Evolutionary conservation across 2,888 invertebrate genomes (phyloP).

Genomic region (Laothoe populi): DNA sequence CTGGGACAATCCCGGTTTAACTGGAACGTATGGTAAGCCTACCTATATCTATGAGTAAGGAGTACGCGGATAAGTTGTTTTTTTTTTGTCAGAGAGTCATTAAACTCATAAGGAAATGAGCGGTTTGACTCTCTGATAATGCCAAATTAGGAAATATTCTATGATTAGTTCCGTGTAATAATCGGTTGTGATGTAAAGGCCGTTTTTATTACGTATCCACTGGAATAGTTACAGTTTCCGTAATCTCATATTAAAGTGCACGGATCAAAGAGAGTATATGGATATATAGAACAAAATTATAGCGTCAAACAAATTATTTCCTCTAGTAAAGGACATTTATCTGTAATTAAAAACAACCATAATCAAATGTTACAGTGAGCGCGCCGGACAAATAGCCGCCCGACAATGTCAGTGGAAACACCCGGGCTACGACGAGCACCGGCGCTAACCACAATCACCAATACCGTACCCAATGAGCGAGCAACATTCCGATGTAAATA

Average conservation of each 20-base stretch:
- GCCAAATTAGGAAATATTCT: background rate
- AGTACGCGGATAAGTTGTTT: background rate
- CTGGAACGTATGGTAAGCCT: too few species aligned
- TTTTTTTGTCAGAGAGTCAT: background rate
- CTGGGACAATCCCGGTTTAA: too few species aligned
- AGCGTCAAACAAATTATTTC: background rate
- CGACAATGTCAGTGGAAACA: conserved; percentile 2
- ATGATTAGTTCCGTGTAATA: background rate
- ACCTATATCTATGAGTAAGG: too few species aligned
- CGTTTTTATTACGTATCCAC: background rate
- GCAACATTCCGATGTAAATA: background rate
- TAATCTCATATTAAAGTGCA: background rate
- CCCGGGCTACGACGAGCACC: background rate
- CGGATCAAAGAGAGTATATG: too few species aligned
- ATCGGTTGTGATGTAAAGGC: background rate
- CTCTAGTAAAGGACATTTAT: background rate
- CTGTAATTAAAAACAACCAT: background rate
- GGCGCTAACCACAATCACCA: background rate
- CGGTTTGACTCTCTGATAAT: background rate
- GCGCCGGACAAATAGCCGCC: background rate
- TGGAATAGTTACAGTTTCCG: background rate
- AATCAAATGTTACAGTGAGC: conserved; percentile 7
- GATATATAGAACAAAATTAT: too few species aligned
- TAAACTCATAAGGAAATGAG: background rate
- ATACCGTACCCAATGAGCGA: background rate